A percentile compares a stretch with the other conserved stretches of the same genome.
Conservation (phyloP, 2,797 vertebrate species). For the Margarornis squamiger region DNA sequence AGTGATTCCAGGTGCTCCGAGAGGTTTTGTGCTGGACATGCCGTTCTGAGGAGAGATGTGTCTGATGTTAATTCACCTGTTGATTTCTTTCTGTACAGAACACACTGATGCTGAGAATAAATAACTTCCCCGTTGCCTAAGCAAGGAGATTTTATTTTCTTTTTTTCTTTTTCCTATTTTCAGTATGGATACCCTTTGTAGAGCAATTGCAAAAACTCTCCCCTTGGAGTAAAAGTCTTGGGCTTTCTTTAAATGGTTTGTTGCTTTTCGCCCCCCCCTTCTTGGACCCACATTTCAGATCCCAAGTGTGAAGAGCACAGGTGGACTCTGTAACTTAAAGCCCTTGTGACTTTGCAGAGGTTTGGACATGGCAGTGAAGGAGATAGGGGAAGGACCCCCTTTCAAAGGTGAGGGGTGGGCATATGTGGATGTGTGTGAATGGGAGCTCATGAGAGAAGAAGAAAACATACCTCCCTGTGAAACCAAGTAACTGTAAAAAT, state of each 20-base stretch:
- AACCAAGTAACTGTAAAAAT: constrained; percentile 30
- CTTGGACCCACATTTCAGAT: not conserved
- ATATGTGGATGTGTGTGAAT: not conserved
- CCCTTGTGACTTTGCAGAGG: not conserved
- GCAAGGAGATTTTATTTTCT: constrained; percentile 31
- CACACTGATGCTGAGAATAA: constrained; percentile 44
- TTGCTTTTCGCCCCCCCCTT: not conserved
- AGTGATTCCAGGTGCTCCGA: not conserved
- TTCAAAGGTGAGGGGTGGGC: not conserved
- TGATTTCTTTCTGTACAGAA: constrained; percentile 52
- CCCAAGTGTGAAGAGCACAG: not conserved
- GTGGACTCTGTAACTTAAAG: not conserved
- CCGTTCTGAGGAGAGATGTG: not conserved
- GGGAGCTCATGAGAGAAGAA: not conserved
- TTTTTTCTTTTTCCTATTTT: not conserved
- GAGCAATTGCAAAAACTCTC: not conserved
- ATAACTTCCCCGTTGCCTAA: constrained; percentile 43
- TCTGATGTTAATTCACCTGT: constrained; percentile 55
- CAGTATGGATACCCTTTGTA: not conserved
- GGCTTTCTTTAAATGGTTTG: not conserved
- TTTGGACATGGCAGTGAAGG: not conserved
- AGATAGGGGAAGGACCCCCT: not conserved
- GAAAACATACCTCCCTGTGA: not conserved
- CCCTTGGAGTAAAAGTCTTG: not conserved
- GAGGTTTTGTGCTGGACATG: not conserved